Conservation (phyloP, 1,140 invertebrate species). For the Paramacrobiotus metropolitanus region DNA sequence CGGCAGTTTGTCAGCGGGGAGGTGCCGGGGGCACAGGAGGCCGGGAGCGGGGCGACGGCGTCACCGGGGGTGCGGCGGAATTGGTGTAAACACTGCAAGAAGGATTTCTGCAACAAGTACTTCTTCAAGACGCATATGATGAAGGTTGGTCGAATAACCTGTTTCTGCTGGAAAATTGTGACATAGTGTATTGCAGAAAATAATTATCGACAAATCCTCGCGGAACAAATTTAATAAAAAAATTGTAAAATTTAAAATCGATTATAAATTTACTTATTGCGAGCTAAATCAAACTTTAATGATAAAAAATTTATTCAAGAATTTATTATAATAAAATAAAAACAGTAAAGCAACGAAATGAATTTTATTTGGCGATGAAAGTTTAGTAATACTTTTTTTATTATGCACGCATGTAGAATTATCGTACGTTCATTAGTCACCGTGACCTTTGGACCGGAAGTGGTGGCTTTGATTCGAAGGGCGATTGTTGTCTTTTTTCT, state of each 20-base stretch:
- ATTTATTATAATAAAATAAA: too few relatives aligned
- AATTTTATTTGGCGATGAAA: too few relatives aligned
- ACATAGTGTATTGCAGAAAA: not conserved
- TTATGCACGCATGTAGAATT: too few relatives aligned
- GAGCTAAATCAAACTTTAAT: too few relatives aligned
- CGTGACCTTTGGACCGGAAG: too few relatives aligned
- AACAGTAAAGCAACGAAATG: too few relatives aligned
- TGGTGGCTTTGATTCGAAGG: not conserved
- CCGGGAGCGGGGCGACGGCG: not conserved
- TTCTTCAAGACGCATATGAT: conserved; percentile 63
- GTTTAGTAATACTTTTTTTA: too few relatives aligned
- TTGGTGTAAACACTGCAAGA: conserved; percentile 97
- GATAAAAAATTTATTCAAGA: too few relatives aligned
- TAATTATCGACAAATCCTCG: not conserved
- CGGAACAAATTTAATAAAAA: not conserved
- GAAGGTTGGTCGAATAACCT: not conserved
- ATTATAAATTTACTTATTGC: too few relatives aligned
- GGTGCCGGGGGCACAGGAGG: not conserved
- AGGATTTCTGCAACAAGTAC: conserved; percentile 97
- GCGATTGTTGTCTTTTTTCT: too few relatives aligned
- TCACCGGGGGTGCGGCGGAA: conserved; percentile 36
- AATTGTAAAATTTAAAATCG: not conserved
- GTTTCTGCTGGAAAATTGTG: not conserved
- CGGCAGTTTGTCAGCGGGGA: not conserved
- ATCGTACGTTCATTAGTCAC: too few relatives aligned